Evolutionary conservation across 2,797 vertebrate genomes (phyloP).

Genomic region (Loris lydekkerianus): DNA sequence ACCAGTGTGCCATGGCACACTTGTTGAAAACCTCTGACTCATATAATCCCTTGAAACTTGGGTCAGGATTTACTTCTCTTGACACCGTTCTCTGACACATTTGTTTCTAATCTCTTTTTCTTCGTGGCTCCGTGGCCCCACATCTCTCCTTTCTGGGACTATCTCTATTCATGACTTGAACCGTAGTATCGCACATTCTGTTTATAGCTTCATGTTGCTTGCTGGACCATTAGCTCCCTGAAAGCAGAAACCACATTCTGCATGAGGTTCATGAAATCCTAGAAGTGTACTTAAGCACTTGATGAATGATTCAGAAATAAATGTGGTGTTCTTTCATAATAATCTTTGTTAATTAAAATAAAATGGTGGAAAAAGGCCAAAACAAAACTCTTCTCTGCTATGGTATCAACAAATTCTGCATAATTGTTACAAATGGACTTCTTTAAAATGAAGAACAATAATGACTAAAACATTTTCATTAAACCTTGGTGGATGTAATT

Average conservation of each 20-base stretch:
- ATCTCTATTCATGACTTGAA: neutral
- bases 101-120: neutral
- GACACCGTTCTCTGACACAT: neutral
- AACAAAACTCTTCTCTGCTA: neutral
- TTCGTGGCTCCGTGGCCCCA: neutral
- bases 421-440: conserved; percentile 58
- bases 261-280: neutral
- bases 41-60: neutral
- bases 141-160: neutral
- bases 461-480: neutral
- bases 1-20: no score
- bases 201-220: neutral
- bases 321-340: neutral
- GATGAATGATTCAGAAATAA: conserved; percentile 10
- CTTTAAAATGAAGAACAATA: conserved; percentile 20
- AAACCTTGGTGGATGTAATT: conserved; percentile 27
- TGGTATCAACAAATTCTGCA: neutral
- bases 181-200: neutral
- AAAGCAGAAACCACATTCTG: neutral
- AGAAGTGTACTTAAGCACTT: neutral
- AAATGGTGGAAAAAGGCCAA: neutral
- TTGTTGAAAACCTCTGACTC: no score
- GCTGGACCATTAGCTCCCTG: neutral
- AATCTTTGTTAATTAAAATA: neutral
- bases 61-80: neutral